These are phyloP conservation scores for Scomberomorus guttatus DNA, from an alignment of 2,797 vertebrate species.

Conservation along the genomic window DNA sequence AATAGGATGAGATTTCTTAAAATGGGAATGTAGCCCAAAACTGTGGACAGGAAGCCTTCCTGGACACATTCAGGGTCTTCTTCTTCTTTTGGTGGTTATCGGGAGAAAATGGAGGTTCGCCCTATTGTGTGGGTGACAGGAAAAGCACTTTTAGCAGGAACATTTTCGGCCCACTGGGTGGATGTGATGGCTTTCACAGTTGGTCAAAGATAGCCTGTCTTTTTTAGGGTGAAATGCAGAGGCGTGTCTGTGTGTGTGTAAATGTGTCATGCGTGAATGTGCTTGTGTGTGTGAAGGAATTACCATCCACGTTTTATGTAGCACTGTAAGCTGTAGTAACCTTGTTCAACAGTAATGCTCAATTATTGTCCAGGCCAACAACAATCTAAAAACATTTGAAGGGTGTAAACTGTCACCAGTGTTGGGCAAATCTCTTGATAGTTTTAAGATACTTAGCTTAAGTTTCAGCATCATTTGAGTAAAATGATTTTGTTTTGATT, in stretches of 20 bases:
- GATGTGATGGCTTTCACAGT: constrained; percentile 52
- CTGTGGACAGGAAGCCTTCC: constrained; percentile 26
- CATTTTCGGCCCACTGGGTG: constrained; percentile 44
- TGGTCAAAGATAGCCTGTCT: constrained; percentile 47
- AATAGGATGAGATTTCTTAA: constrained; percentile 27
- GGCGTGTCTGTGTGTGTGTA: constrained; percentile 28
- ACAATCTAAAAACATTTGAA: not conserved
- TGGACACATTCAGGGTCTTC: constrained; percentile 28
- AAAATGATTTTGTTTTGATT: not conserved
- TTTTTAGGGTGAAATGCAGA: constrained; percentile 37
- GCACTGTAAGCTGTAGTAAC: not conserved
- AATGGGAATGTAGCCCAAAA: constrained; percentile 33
- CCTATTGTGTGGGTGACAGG: constrained; percentile 63
- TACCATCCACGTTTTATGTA: not conserved
- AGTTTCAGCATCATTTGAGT: not conserved
- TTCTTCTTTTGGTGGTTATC: constrained; percentile 3
- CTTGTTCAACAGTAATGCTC: not conserved
- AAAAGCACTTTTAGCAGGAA: constrained; percentile 65
- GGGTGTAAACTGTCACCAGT: not conserved
- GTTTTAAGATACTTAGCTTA: not conserved
- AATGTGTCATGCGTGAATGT: constrained; percentile 13
- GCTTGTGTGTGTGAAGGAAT: not conserved
- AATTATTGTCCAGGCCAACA: not conserved
- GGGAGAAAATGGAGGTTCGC: constrained; percentile 26
- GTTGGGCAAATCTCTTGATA: no score